A percentile compares a stretch with the other conserved stretches of the same genome.
Conservation (phyloP, 1,140 invertebrate genomes). For the Dreissena polymorpha region DNA sequence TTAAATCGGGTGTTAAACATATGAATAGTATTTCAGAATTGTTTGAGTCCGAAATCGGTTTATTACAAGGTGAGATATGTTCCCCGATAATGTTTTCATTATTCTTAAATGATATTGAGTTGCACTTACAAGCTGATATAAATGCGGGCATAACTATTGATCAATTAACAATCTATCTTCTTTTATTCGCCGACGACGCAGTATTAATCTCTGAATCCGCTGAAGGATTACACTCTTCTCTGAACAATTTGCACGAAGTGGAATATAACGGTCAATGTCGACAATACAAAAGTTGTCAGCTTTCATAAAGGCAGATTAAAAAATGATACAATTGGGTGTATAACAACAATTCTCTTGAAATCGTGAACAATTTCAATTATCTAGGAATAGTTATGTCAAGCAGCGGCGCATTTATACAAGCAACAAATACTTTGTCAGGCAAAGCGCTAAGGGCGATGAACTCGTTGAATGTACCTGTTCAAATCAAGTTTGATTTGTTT, state of each 20-base stretch:
- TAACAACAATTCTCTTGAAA: constrained; percentile 3
- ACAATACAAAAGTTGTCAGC: background rate
- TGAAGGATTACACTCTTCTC: too few species aligned
- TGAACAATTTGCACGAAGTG: background rate
- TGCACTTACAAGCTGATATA: background rate
- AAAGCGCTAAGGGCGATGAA: constrained; percentile 5
- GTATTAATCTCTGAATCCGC: too few species aligned
- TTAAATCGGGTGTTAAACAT: too few species aligned
- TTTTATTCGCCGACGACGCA: too few species aligned
- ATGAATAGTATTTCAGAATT: too few species aligned
- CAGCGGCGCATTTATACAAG: constrained; percentile 2
- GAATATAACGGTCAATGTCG: constrained; percentile 12
- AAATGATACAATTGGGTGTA: background rate
- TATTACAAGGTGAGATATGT: too few species aligned
- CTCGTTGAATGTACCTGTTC: background rate
- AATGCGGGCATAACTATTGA: constrained; percentile 2
- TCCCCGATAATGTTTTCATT: too few species aligned
- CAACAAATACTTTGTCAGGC: constrained; percentile 2
- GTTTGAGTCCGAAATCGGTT: too few species aligned
- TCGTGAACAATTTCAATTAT: constrained; percentile 7
- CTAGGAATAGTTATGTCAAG: constrained; percentile 9
- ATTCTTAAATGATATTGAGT: constrained; percentile 8
- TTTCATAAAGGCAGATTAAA: constrained; percentile 2
- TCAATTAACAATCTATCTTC: background rate
- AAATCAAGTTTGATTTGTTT: constrained; percentile 11